Evolutionary conservation across 1,140 invertebrate species (phyloP), one percentile per base, ranked within the genome.

Genomic region (Leguminivora glycinivorella): DNA sequence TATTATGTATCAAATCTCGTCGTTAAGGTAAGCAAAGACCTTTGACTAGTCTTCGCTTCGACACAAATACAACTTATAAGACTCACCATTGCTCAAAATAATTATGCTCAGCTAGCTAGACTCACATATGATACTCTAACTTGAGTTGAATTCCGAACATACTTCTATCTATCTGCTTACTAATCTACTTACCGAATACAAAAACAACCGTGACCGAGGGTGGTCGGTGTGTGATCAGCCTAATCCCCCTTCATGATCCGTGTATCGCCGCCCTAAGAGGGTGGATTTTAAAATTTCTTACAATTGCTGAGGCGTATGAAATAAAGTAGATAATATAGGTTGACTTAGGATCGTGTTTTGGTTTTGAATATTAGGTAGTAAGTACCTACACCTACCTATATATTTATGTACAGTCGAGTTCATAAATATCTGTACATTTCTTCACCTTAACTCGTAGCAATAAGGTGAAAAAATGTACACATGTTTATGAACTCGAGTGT

Each of bases 211-310:
- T 52, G 47, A 52, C 24, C 56, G 25, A 12, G 56, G 56, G 56
- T 29, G 56, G 56, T 58, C 56, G 56, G 47, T 52, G 47, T 52
- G 47, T 52, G 47, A 58, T 58, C 56, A 58, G 12, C 56, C 56
- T 58, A 58, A 58, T 58, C 56, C 56, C 47, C 56, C 56, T 58
- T 12, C 56, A 29, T 58, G 14, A 58, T 25, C 56, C 56, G 56
- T 29, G 24, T 29, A 25, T 58, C 22, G 24, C 56, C 40, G 40
- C 40, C n/a, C 56, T 58, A 22, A 25, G 56, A 29, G 56, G 56
- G 56, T 58, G 56, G 24, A n/a, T 58, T 58, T 58, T 26, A 58
- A 26, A 58, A 58, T 25, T 26, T 25, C 56, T 58, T 58, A 14
- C 24, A 29, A 58, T 29, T 26, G 24, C 10, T 58, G 22, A 58